Base-by-base conservation (phyloP, 2,113 vertebrate species). In the Stigmatopora nigra region DNA sequence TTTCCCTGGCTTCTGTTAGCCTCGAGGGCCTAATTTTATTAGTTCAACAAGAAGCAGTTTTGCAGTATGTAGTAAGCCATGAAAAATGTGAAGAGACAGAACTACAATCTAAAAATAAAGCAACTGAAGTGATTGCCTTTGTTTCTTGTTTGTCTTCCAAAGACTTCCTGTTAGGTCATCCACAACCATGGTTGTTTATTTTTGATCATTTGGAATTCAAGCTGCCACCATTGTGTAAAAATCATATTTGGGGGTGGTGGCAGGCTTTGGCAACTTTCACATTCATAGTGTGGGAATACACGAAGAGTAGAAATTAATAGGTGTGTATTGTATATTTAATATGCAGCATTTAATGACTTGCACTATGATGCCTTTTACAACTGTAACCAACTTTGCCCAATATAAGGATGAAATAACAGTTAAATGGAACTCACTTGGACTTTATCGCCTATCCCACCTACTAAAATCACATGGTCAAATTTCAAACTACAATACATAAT, bases 11-110 rank as follows among this genome's bases (percentile, higher is more conserved):
- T 75, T 65, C 70, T 61, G 62, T 79, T 72, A 63, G 64, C 83
- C 83, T 48, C 78, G 64, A 82, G 77, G 74, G 74, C 68, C 75
- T 60, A 45, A 36, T 62, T 47, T 83, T 84, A 86, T 78, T 71
- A 69, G 74, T 61, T 64, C 59, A 82, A 75, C 75, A 87, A 86
- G 61, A 73, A 67, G 66, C 53, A 47, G 51, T 52, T 36, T 12
- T 8, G 63, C 52, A 77, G 71, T 65, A 57, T 77, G 71, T 65
- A 57, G 63, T 46, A 65, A 65, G 67, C 17, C 12, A 1, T 15
- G 14, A 61, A 45, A 45, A 13, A 45, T 15, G 35, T 4, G 38
- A n/a, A n/a, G 8, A 59, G 6, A 75, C 67, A 63, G 67, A 56
- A 60, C 55, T 64, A 19, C 58, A 61, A 15, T 15, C 44, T 8